Evolutionary conservation across 1,140 invertebrate species (phyloP), one percentile per base, ranked within the genome.

Genomic region (Bombus pyrosoma): DNA sequence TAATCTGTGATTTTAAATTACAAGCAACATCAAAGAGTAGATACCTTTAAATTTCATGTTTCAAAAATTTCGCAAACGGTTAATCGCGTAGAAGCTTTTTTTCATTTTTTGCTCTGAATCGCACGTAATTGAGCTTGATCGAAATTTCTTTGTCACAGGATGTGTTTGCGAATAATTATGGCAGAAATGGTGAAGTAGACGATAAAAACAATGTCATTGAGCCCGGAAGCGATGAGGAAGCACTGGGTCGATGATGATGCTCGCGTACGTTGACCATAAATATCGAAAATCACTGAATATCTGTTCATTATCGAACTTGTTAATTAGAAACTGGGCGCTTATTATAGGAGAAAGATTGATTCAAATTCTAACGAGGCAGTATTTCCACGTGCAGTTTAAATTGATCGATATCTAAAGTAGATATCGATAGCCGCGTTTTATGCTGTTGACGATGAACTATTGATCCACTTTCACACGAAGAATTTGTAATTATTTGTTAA

Each of bases 221-320:
- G 18, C 37, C 28, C 37, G 8, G 18, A 25, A 77, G 39, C 22
- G 57, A 41, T 6, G 37, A 18, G 15, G 64, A 10, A 22, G 22
- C 28, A 12, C 3, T 15, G 75, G 34, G 1, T n/a, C 62, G 37
- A 68, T 34, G 62, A 79, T 32, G n/a, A 8, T 34, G 28, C 28
- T 18, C 32, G 32, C 32, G 57, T 39, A 32, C 57, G 37, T 32
- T 77, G 6, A 62, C 37, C 75, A 25, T 25, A 62, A 47, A 69
- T 80, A 80, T 69, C 53, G 78, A 80, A 80, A 80, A 80, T 47
- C 64, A 37, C 22, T 28, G 64, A 80, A 69, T 80, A 53, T 80
- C 39, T 34, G 62, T 69, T 69, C 41, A 80, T 80, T 69, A 69
- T 80, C 78, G 78, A 32, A 69, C 47, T 28, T 66, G 78, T 71